Evolutionary conservation across 64 coral and sea anemone species (phyloP).

Genomic region (Orbicella faveolata): DNA sequence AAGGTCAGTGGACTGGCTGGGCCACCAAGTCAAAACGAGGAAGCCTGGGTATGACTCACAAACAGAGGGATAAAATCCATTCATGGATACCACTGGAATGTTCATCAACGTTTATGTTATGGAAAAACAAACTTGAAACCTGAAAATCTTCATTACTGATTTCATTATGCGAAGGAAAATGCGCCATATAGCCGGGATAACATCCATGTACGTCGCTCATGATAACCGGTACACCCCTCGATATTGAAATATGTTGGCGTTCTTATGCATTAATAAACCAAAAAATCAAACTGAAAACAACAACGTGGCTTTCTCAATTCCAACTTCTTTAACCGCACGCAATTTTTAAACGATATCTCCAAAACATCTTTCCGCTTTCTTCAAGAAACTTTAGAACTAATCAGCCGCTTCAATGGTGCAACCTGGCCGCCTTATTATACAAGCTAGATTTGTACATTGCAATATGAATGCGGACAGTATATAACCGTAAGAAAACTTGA

Average conservation of each 20-base stretch:
- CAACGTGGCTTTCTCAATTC: neutral
- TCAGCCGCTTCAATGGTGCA: neutral
- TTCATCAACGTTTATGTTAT: too few relatives aligned
- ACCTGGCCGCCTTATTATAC: conserved; percentile 8
- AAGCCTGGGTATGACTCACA: too few relatives aligned
- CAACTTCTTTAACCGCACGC: too few relatives aligned
- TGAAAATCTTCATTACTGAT: too few relatives aligned
- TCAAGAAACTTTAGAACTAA: neutral
- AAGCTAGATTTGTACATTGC: neutral
- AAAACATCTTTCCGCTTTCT: neutral
- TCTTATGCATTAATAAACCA: neutral
- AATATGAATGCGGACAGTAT: too few relatives aligned
- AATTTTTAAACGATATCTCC: neutral
- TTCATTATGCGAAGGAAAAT: neutral
- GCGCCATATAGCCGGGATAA: neutral
- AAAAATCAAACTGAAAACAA: neutral
- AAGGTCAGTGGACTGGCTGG: too few relatives aligned
- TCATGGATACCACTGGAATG: too few relatives aligned
- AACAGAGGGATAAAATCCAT: too few relatives aligned
- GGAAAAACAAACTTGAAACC: too few relatives aligned
- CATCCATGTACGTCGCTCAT: neutral
- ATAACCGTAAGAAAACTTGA: neutral
- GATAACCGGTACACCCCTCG: neutral
- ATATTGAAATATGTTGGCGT: neutral
- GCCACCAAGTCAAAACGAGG: too few relatives aligned